Base-by-base conservation (phyloP, 1,140 invertebrate genomes). In the Drosophila mojavensis region DNA sequence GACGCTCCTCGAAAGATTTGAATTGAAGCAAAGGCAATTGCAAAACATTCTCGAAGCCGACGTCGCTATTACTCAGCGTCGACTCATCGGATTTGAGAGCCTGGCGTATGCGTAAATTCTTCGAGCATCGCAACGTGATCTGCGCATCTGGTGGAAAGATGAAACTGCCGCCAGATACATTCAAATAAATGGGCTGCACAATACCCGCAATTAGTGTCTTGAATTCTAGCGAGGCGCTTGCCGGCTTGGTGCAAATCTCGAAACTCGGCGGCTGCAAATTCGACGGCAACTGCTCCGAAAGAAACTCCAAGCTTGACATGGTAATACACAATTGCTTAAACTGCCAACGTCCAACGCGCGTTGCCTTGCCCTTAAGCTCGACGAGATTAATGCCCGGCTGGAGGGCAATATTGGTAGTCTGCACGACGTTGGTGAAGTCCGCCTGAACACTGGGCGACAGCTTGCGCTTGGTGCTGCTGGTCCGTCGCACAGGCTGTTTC, bases 331-430 rank as follows among this genome's bases (percentile, higher is more conserved):
- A 56, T 75, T 92, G 92, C 33, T 91, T 92, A 50, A 92, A 92
- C 11, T 81, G 82, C 91, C 92, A 92, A 13, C 69, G 81, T 4
- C 92, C 92, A 3, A 92, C 92, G 6, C 92, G 79, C n/a, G 92
- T 93, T 0, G 94, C 94, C 82, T 94, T 93, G 70, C 94, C 94
- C 36, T 93, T 94, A 13, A 97, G 91, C 53, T 93, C 92, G 33
- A 97, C 92, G 3, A 94, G 92, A 92, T 98, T 98, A 7, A 93
- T 60, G n/a, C 97, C 97, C 0, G 97, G 97, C 72, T 94, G 93
- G 41, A 94, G 48, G 15, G 81, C 79, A 51, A 94, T 73, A 62
- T 95, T 94, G 15, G 94, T 82, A 7, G 92, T 92, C 33, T 89
- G 91, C 15, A 97, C 93, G 56, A 93, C 94, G 65, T 93, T 93